Percentiles rank a stretch among this genome's conserved stretches.
These are phyloP conservation scores for Agrochola macilenta DNA, from an alignment of 2,888 invertebrate species.

Conservation along the genomic window DNA sequence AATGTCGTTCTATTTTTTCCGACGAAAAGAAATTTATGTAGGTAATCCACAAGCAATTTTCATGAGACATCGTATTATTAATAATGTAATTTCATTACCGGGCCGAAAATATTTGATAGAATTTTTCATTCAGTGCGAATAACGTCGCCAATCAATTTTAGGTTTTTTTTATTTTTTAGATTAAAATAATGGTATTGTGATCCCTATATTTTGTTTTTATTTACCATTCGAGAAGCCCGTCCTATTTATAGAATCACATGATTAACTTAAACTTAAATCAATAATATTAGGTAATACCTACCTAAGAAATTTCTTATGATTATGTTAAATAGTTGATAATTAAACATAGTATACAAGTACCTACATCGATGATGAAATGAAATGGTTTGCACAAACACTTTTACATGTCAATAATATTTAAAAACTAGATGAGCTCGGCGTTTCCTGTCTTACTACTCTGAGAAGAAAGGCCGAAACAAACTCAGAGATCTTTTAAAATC, in stretches of 20 bases:
- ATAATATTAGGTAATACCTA: neutral
- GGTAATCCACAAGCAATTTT: slow-evolving; percentile 34
- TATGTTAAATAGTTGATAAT: neutral
- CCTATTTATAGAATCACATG: neutral
- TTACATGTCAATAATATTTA: too few relatives aligned
- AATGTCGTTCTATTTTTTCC: slow-evolving; percentile 2
- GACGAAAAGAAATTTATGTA: slow-evolving; percentile 39
- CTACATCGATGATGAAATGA: neutral
- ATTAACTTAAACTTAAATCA: neutral
- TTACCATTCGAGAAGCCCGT: neutral
- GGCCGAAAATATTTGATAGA: slow-evolving; percentile 6
- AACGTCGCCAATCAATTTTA: slow-evolving; percentile 1
- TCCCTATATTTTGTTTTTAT: neutral
- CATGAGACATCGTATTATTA: slow-evolving; percentile 39
- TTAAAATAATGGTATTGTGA: neutral
- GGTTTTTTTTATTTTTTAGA: too few relatives aligned
- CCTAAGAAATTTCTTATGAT: neutral
- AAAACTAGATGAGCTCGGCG: too few relatives aligned
- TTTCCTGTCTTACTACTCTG: too few relatives aligned
- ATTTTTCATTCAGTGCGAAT: slow-evolving; percentile 15
- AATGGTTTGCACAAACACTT: too few relatives aligned
- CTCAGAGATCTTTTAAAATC: too few relatives aligned
- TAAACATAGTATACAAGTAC: neutral
- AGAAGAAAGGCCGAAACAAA: too few relatives aligned
- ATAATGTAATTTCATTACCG: slow-evolving; percentile 48